Percentiles rank a stretch among this genome's conserved stretches.
These are phyloP conservation scores for Beris morrisii DNA, from an alignment of 2,888 invertebrate genomes.

Conservation along the genomic window DNA sequence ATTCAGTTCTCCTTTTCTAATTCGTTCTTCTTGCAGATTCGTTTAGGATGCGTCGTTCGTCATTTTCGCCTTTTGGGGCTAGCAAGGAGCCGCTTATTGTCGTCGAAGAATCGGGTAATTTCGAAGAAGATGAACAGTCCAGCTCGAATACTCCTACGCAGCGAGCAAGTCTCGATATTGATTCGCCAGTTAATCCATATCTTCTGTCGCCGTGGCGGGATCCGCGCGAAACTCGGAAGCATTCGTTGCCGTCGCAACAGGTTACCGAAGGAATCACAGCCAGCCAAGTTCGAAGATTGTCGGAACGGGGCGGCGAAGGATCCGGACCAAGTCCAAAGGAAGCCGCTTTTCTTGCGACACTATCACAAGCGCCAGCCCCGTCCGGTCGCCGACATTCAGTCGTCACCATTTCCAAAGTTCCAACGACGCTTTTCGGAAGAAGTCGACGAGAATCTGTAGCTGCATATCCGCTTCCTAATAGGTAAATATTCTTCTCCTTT, in stretches of 20 bases:
- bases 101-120: constrained; percentile 77
- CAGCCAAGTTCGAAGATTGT: constrained; percentile 80
- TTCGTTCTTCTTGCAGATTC: constrained; percentile 45
- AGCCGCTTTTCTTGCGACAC: constrained; percentile 79
- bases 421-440: constrained; percentile 74
- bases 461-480: constrained; percentile 65
- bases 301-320: constrained; percentile 76
- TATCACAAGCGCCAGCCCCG: constrained; percentile 72
- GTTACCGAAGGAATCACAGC: constrained; percentile 85
- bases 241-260: constrained; percentile 81
- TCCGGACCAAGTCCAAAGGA: constrained; percentile 76
- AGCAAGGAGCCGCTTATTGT: constrained; percentile 72
- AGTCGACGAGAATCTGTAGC: constrained; percentile 81
- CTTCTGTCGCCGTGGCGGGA: constrained; percentile 80
- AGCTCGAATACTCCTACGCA: constrained; percentile 58
- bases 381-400: constrained; percentile 83
- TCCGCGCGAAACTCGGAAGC: constrained; percentile 72
- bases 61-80: constrained; percentile 61
- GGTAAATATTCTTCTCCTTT: constrained; percentile 54
- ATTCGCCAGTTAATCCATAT: constrained; percentile 79
- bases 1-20: neutral
- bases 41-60: constrained; percentile 67
- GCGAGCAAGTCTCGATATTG: constrained; percentile 70
- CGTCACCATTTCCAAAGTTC: constrained; percentile 82
- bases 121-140: constrained; percentile 66